Conservation (phyloP, 1,140 invertebrate genomes). For the Pentalonia nigronervosa region DNA sequence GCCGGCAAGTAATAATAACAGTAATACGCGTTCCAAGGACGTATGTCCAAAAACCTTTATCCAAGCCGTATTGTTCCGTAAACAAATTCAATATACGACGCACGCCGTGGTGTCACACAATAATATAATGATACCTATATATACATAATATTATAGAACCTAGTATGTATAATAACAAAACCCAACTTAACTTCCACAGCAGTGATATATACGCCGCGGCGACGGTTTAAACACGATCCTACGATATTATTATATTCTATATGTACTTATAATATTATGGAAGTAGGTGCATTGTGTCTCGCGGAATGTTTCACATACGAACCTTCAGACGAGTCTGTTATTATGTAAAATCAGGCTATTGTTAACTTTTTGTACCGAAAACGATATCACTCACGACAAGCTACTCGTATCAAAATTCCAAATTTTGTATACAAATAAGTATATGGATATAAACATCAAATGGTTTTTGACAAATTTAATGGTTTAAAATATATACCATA, state of each 20-base stretch:
- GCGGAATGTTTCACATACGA: background rate
- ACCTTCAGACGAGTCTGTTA: background rate
- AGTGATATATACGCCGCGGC: background rate
- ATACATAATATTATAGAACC: background rate
- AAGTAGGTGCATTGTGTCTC: background rate
- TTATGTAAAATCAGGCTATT: background rate
- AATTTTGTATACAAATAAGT: background rate
- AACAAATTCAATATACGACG: constrained; percentile 7
- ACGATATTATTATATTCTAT: background rate
- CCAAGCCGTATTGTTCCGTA: background rate
- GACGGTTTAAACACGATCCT: background rate
- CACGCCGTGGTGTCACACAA: background rate
- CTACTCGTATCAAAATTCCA: background rate
- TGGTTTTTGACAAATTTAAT: background rate
- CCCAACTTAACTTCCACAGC: background rate
- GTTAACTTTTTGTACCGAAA: background rate
- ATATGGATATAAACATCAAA: background rate
- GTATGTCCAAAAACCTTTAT: background rate
- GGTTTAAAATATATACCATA: background rate
- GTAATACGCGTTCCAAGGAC: constrained; percentile 13
- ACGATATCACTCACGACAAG: background rate
- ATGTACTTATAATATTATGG: background rate
- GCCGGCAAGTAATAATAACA: background rate
- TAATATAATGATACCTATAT: background rate
- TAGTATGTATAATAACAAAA: background rate